Evolutionary conservation across 2,113 vertebrate species (phyloP), one percentile per base, ranked within the genome.

Genomic region (Picathartes gymnocephalus): DNA sequence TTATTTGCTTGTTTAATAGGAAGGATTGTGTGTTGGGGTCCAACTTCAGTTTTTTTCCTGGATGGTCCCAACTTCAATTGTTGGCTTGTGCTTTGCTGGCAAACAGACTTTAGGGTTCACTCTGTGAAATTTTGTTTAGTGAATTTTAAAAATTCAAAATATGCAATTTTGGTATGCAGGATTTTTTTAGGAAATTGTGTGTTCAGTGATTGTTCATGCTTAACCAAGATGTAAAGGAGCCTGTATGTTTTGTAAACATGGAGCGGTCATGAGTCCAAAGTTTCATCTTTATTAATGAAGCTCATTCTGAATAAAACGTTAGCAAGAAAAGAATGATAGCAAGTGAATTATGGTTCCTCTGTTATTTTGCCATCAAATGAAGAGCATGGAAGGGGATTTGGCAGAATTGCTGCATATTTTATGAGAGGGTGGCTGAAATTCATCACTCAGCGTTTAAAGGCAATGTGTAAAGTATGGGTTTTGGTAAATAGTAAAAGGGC

Each of bases 161-260:
- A 90, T 45, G 76, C 83, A 87, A 93, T 96, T 84, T 94, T 92
- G 91, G 77, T 92, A 93, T 77, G 88, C 12, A 30, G 81, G 58
- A 64, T 90, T 96, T 95, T 97, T 90, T 96, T 94, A 90, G 86
- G 57, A 87, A 97, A 71, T 79, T 66, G 54, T 65, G 39, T 92
- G 81, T 82, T 94, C 58, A 54, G 85, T 95, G 68, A 44, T 90
- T 81, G 76, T 90, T 95, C 27, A 65, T 73, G 94, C 90, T 94
- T 97, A 87, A 91, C 57, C 33, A 54, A 39, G 13, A 56, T 96
- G 87, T 96, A 94, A 96, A 97, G 91, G 95, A 95, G 60, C 66
- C 50, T 96, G 93, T 93, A 47, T 97, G 86, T 93, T 97, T 92
- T 98, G 94, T 98, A 97, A 97, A 97, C 95, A 96, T 82, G 95